Percentiles rank a stretch among this genome's conserved stretches.
Evolutionary conservation across 1,140 invertebrate species (phyloP).

Genomic region (Lepidurus couesii): DNA sequence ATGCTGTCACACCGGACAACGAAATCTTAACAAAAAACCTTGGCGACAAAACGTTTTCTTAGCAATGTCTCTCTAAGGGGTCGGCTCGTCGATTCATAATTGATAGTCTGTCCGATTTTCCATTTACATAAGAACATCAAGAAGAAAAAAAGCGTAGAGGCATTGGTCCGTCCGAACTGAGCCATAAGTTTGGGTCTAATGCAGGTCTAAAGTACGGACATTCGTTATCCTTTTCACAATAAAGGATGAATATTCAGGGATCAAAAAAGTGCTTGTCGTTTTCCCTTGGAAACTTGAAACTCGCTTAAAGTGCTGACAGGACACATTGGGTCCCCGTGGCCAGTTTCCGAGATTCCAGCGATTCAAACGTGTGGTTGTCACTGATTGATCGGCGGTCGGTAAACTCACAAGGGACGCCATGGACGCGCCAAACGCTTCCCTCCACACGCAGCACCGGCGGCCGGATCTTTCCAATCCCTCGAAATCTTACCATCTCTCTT

Average conservation of each 20-base stretch:
- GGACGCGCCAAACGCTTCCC: conserved; percentile 7
- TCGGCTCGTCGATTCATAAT: too few relatives aligned
- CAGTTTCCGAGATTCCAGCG: conserved; percentile 14
- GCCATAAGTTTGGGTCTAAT: too few relatives aligned
- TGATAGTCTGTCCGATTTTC: too few relatives aligned
- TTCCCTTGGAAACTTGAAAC: neutral
- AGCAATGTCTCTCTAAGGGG: too few relatives aligned
- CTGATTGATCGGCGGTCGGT: conserved; percentile 20
- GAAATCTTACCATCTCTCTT: neutral
- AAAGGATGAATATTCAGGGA: neutral
- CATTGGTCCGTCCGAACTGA: too few relatives aligned
- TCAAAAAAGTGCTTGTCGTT: neutral
- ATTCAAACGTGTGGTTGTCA: conserved; percentile 16
- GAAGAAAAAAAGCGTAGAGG: too few relatives aligned
- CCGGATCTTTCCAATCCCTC: neutral
- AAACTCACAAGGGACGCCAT: conserved; percentile 15
- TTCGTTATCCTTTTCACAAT: too few relatives aligned
- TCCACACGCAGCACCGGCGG: conserved; percentile 1
- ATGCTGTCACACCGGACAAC: too few relatives aligned
- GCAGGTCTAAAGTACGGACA: too few relatives aligned
- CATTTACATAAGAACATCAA: too few relatives aligned
- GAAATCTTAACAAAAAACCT: too few relatives aligned
- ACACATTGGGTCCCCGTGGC: conserved; percentile 20
- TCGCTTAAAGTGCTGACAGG: conserved; percentile 14
- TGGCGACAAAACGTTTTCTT: too few relatives aligned